phyloP scores from a whole-genome alignment of 2,113 vertebrate species.

The Leptodactylus fuscus region DNA sequence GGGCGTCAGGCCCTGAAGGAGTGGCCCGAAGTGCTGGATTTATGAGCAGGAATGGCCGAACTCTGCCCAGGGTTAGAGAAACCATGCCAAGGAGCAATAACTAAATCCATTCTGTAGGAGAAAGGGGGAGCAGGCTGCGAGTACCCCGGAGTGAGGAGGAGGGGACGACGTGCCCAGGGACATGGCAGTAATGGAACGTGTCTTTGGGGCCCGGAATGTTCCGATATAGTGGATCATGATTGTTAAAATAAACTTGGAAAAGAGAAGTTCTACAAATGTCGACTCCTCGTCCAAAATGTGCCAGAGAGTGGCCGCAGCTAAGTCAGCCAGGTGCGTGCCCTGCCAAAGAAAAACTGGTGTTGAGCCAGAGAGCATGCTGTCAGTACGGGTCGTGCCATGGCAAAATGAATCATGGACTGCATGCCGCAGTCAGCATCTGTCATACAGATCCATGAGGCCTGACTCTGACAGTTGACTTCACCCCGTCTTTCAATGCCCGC shows the following conservation, averaged over 20 bases:
- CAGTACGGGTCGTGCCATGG: background rate
- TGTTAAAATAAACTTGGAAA: background rate
- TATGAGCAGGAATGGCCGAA: slow-evolving; percentile 56
- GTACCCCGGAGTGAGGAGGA: background rate
- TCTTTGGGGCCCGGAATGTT: background rate
- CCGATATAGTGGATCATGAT: background rate
- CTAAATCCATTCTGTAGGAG: background rate
- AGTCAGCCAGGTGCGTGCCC: background rate
- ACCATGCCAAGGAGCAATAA: slow-evolving; percentile 44
- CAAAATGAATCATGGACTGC: background rate
- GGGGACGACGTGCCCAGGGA: background rate
- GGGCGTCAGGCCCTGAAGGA: slow-evolving; percentile 53
- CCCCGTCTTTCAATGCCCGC: background rate
- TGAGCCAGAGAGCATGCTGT: background rate
- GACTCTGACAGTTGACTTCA: background rate
- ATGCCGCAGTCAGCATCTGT: background rate
- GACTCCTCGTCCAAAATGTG: background rate
- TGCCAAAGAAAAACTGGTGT: background rate
- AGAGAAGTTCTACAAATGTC: background rate
- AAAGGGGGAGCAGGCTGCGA: background rate
- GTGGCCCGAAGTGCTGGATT: slow-evolving; percentile 49
- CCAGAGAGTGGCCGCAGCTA: background rate
- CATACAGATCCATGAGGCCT: background rate
- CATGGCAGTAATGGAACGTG: background rate
- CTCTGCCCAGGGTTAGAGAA: slow-evolving; percentile 34